Base-by-base conservation (phyloP, 2,888 invertebrate species). In the Dynastes tityus region DNA sequence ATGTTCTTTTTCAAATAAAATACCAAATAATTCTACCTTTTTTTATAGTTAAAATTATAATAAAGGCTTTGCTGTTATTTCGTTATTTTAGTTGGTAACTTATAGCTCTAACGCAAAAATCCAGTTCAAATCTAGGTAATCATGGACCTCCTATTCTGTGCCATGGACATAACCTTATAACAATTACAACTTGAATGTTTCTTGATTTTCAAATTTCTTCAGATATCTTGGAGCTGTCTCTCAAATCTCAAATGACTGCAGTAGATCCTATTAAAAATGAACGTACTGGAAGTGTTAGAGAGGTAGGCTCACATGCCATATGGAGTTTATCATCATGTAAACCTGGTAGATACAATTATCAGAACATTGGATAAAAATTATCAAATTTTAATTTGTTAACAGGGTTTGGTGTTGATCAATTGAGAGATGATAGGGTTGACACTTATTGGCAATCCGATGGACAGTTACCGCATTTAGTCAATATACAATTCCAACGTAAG, bases 381-480 rank as follows among this genome's bases (percentile, higher is more conserved):
- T 9, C 9, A 27, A 45, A 13, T 75, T 8, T 61, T 45, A 37
- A 61, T 58, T 6, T 51, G 49, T 71, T 9, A 58, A 40, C 6
- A 96, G 98, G 99, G 64, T 99, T 98, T 90, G 99, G 99, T 2
- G 98, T 99, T 3, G 97, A 98, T 86, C 98, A 99, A 87, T 89
- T 99, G 61, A 90, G 98, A 81, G 98, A 99, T 88, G 97, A 98
- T 87, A 96, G 96, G 81, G 95, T 96, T 89, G 99, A 99, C 83
- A 98, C 98, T 2, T 99, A 98, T 88, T 99, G 99, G 99, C 99
- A 99, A 88, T 99, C 98, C 0, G 99, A 99, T 89, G 99, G 99
- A 0, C 98, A 98, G 83, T 91, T 99, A 80, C 99, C 99, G 2
- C 99, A 99, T 89, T 90, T 98, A 81, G 97, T 99, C 0, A 99